phyloP scores from a whole-genome alignment of 2,113 vertebrate genomes.

The Spea multiplicata region DNA sequence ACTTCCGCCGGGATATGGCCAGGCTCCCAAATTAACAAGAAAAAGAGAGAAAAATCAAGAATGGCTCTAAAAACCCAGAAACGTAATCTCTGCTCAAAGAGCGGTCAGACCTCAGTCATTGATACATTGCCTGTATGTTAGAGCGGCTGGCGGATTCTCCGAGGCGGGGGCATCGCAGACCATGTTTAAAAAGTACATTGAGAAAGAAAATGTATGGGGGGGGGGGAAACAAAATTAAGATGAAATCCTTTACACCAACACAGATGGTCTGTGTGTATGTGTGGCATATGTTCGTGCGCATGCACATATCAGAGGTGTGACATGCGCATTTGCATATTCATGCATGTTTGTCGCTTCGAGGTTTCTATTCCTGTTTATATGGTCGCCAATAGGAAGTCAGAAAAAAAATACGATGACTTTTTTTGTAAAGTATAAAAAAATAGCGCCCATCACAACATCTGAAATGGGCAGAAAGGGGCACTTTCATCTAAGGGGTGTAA shows the following conservation, averaged over 20 bases:
- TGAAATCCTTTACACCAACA: neutral
- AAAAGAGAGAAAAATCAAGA: neutral
- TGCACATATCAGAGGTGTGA: neutral
- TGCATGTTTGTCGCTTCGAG: neutral
- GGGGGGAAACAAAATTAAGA: neutral
- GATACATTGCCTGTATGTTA: too few species aligned
- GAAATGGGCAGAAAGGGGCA: too few species aligned
- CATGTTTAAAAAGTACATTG: neutral
- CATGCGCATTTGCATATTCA: neutral
- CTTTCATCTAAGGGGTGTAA: too few species aligned
- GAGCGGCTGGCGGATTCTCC: too few species aligned
- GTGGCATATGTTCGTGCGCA: neutral
- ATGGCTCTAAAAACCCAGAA: neutral
- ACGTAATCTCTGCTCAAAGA: neutral
- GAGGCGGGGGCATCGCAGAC: too few species aligned
- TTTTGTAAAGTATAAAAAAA: too few species aligned
- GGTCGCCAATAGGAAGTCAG: too few species aligned
- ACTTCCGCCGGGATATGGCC: neutral
- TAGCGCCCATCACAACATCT: too few species aligned
- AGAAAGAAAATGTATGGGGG: neutral
- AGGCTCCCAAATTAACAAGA: constrained; percentile 18
- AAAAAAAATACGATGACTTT: too few species aligned
- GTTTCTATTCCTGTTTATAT: too few species aligned
- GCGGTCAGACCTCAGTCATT: too few species aligned
- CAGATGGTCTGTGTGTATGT: neutral